Evolutionary conservation across 2,888 invertebrate species (phyloP), one percentile per base, ranked within the genome.

Genomic region (Himalopsyche tibetana): DNA sequence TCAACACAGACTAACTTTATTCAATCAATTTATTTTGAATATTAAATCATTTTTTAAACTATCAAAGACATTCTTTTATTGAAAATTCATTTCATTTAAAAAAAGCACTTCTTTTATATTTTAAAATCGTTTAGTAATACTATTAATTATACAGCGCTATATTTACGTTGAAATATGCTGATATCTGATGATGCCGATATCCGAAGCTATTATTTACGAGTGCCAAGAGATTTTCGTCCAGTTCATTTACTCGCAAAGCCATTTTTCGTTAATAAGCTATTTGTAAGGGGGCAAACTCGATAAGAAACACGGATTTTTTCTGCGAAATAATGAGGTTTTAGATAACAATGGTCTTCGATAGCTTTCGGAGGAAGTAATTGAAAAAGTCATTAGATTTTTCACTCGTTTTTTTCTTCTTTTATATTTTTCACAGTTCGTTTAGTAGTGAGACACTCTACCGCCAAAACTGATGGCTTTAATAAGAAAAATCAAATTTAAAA

Each of bases 231-330:
- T 83, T 86, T 80, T 80, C 82, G 83, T 85, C 80, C 86, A 79
- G 85, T 86, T 84, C 88, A 88, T 88, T 88, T 88, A 82, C 83
- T 84, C 45, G 40, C n/a, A 84, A 83, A 85, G 82, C 86, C 83
- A 86, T 88, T 85, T 82, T 83, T 84, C 80, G 40, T 38, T 85
- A 87, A 85, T 87, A 86, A 84, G 83, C 85, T 88, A 88, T 88
- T 87, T 87, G 85, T 87, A 84, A 85, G 55, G 85, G 56, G 2
- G 19, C 69, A 63, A 81, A 81, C 51, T 82, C 81, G 85, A 85
- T 82, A 85, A 85, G 79, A 42, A 81, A 69, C 82, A n/a, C 19
- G 40, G 56, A 80, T 82, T 83, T 82, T 85, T 83, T 36, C 38
- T 36, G 28, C 5, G 74, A 82, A 85, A 83, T 51, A 83, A 45